phyloP scores from a whole-genome alignment of 2,797 vertebrate species.

The Bradypodion pumilum region DNA sequence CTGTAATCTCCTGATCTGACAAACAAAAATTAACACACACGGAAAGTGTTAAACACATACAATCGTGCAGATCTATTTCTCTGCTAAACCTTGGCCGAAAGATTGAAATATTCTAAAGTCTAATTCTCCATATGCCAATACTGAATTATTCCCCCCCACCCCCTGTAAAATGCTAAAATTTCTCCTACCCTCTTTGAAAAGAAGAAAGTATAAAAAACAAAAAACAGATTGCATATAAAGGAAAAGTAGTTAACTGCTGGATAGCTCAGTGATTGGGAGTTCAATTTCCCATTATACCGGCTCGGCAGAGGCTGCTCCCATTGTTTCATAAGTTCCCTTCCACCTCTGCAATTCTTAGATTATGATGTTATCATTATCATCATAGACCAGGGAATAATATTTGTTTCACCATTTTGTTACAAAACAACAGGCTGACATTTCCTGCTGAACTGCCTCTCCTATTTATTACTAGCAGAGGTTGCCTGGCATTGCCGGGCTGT shows the following conservation, averaged over 20 bases:
- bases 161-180: neutral
- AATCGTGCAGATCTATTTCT: neutral
- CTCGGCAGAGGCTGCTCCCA: no score
- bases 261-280: no score
- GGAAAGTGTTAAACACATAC: no score
- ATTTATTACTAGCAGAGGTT: constrained; percentile 30
- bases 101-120: neutral
- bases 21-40: neutral
- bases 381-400: rapidly evolving
- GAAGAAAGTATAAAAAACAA: rapidly evolving
- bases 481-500: no score
- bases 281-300: no score
- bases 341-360: no score
- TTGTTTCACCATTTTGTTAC: rapidly evolving
- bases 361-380: no score
- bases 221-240: neutral
- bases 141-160: neutral
- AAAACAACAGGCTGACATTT: neutral
- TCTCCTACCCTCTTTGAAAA: rapidly evolving
- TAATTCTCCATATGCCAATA: neutral
- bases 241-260: neutral
- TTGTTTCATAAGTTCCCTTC: no score
- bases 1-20: neutral
- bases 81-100: neutral
- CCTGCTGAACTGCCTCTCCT: constrained; percentile 62